Evolutionary conservation across 2,888 invertebrate species (phyloP), one percentile per base, ranked within the genome.

Genomic region (Platynereis dumerilii): DNA sequence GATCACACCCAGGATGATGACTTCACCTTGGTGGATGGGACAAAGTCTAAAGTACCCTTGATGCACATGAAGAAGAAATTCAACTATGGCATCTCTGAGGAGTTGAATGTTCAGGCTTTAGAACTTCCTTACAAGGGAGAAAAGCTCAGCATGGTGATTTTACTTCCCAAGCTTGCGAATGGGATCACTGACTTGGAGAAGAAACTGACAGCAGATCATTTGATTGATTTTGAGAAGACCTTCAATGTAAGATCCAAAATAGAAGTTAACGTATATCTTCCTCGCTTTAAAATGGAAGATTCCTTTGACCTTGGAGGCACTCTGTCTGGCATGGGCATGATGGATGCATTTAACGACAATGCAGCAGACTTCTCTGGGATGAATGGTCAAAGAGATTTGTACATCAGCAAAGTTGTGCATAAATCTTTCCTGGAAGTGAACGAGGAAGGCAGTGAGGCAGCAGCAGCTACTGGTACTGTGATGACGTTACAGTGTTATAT

Each of bases 81-180:
- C 54, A 54, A 39, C 42, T 61, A 55, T 60, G 60, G 60, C n/a
- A 5, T 10, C 10, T 17, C 66, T 56, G 87, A 87, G 60, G 86
- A 90, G 2, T 86, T 94, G 70, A 87, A 89, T 79, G 89, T 92
- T 63, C 91, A 93, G 80, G 87, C 91, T 2, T 79, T 95, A 59
- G 89, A 91, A 80, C 75, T 95, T 79, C 89, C 90, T 0, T 95
- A 93, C 76, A 83, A 66, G 1, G 74, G 75, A 57, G 72, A 73
- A 7, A 71, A 75, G 17, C 60, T 78, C 17, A 63, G 74, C 59
- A 79, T 82, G 80, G 54, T 79, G 3, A 61, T 81, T 12, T 12
- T 81, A 7, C 72, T 81, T 20, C 82, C 82, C 2, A 67, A 77
- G 57, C 55, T 71, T 5, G 59, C 29, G 24, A 69, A 74, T 65